Conservation (phyloP, 2,113 vertebrate genomes). For the Catharus bicknelli region DNA sequence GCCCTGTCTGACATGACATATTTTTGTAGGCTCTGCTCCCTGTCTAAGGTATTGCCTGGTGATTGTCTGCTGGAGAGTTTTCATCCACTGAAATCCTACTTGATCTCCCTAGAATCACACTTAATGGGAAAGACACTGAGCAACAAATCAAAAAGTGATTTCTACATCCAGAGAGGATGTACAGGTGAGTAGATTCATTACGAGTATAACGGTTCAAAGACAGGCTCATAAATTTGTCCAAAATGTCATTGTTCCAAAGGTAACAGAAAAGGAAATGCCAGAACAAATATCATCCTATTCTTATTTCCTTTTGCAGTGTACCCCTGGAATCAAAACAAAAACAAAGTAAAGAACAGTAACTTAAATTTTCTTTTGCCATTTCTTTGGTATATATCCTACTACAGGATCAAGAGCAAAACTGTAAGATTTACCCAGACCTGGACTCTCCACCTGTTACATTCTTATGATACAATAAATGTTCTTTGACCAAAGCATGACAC, state of each 20-base stretch:
- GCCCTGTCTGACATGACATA: background rate
- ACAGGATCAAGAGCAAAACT: background rate
- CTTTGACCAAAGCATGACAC: background rate
- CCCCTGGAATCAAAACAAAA: background rate
- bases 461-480: background rate
- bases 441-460: background rate
- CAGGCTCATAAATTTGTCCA: background rate
- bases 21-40: background rate
- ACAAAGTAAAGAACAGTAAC: background rate
- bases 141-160: background rate
- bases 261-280: background rate
- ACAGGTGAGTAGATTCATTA: background rate
- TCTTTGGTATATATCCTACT: background rate
- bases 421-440: background rate
- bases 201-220: background rate
- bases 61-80: slow-evolving; percentile 14
- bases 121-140: slow-evolving; percentile 24
- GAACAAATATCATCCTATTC: background rate
- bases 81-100: slow-evolving; percentile 28
- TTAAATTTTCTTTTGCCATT: background rate
- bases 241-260: background rate
- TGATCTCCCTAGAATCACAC: slow-evolving; percentile 8
- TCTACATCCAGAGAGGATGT: background rate
- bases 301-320: background rate
- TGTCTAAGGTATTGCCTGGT: background rate